Evolutionary conservation across 1,140 invertebrate species (phyloP).

Genomic region (Pemphigus obesinymphae): DNA sequence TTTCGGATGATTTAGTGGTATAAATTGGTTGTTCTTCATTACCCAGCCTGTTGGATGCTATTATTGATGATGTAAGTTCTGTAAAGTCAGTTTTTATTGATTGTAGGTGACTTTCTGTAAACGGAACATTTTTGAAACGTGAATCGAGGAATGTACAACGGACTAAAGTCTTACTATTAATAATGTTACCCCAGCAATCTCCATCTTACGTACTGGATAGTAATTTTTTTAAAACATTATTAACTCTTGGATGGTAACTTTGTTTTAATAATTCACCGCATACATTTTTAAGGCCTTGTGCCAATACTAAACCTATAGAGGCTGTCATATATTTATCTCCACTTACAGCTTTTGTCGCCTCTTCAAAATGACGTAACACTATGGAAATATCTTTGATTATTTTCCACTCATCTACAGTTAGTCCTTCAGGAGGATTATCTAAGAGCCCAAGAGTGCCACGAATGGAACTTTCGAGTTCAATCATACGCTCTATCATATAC

Average conservation of each 20-base stretch:
- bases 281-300: background rate
- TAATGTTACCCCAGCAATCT: background rate
- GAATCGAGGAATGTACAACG: background rate
- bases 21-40: background rate
- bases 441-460: background rate
- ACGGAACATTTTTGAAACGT: background rate
- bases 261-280: background rate
- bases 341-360: background rate
- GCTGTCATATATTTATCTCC: constrained; percentile 14
- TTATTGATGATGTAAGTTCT: background rate
- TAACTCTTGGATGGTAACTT: background rate
- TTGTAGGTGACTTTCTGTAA: background rate
- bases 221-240: background rate
- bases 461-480: background rate
- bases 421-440: background rate
- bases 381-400: background rate
- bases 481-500: background rate
- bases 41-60: background rate
- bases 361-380: background rate
- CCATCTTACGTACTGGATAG: background rate
- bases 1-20: background rate
- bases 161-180: background rate
- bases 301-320: background rate
- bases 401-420: background rate
- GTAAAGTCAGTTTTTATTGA: background rate